Percentiles rank a stretch among this genome's conserved stretches.
These are phyloP conservation scores for Dinoponera quadriceps DNA, from an alignment of 1,140 invertebrate species.

Conservation along the genomic window DNA sequence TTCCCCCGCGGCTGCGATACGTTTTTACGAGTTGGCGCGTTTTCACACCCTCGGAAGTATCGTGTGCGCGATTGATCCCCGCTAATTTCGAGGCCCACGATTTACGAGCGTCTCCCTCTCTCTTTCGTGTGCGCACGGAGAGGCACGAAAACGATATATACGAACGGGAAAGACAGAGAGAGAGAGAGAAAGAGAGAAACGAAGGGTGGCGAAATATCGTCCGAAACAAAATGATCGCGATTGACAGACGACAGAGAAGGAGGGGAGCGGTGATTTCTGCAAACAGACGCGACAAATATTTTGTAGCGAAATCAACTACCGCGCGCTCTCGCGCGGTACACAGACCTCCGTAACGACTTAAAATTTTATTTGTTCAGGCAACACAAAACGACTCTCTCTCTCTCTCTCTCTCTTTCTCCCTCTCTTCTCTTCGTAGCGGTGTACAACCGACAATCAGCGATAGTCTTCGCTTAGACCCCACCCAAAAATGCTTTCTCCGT, in stretches of 20 bases:
- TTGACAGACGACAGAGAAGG: conserved; percentile 22
- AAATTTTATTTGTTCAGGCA: conserved; percentile 36
- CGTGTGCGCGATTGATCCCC: not conserved
- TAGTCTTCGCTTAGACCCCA: not conserved
- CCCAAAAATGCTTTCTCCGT: not conserved
- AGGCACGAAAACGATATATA: conserved; percentile 16
- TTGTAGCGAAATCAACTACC: conserved; percentile 36
- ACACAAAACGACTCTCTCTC: conserved; percentile 5
- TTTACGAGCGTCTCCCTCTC: not conserved
- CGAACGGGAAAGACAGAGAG: not conserved
- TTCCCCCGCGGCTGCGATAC: too few relatives aligned
- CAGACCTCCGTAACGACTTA: not conserved
- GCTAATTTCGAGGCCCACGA: not conserved
- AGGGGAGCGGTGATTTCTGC: conserved; percentile 33
- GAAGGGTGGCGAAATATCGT: not conserved
- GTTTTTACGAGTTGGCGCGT: conserved; percentile 16
- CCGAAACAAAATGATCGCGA: conserved; percentile 29
- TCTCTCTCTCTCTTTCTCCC: too few relatives aligned
- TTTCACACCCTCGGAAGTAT: conserved; percentile 1
- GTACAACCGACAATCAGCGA: conserved; percentile 21
- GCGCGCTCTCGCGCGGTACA: not conserved
- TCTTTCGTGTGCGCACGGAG: not conserved
- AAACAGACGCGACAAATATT: conserved; percentile 43
- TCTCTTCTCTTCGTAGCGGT: too few relatives aligned
- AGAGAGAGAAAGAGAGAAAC: conserved; percentile 5